Percentiles rank a stretch among this genome's conserved stretches.
Conservation (phyloP, 2,113 vertebrate species). For the Prolemur simus region DNA sequence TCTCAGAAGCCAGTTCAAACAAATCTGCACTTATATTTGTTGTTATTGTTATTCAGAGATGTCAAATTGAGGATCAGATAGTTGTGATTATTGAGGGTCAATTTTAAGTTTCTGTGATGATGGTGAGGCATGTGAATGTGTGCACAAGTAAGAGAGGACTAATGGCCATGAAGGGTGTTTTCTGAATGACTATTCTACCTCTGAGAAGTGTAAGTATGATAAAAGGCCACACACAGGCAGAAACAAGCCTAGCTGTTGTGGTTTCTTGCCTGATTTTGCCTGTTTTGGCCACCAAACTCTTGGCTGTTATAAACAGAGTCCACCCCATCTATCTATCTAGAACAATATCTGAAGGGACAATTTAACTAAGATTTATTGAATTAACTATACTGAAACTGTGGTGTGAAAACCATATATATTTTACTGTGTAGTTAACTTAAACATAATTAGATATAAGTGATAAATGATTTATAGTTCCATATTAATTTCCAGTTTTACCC, state of each 20-base stretch:
- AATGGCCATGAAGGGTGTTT: background rate
- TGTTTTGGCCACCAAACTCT: background rate
- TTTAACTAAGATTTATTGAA: constrained; percentile 10
- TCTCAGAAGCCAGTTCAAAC: constrained; percentile 41
- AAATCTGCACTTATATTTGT: background rate
- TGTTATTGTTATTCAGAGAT: constrained; percentile 14
- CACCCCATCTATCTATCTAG: background rate
- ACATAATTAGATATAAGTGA: constrained; percentile 38
- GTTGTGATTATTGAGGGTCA: constrained; percentile 10
- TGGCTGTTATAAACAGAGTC: constrained; percentile 1
- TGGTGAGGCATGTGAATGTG: background rate
- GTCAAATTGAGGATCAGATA: background rate
- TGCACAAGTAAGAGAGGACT: background rate
- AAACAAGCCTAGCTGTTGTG: background rate
- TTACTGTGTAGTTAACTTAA: constrained; percentile 40
- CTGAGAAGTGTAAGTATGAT: background rate
- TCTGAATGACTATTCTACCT: background rate
- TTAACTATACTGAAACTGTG: constrained; percentile 17
- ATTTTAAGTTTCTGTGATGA: constrained; percentile 26
- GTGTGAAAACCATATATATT: constrained; percentile 41
- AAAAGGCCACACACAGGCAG: constrained; percentile 34
- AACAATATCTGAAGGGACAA: background rate
- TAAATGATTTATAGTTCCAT: constrained; percentile 58
- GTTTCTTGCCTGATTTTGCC: constrained; percentile 7
- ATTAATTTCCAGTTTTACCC: constrained; percentile 56